These are phyloP conservation scores for Micoletzkya japonica DNA, from an alignment of 2,888 invertebrate species.

Conservation along the genomic window DNA sequence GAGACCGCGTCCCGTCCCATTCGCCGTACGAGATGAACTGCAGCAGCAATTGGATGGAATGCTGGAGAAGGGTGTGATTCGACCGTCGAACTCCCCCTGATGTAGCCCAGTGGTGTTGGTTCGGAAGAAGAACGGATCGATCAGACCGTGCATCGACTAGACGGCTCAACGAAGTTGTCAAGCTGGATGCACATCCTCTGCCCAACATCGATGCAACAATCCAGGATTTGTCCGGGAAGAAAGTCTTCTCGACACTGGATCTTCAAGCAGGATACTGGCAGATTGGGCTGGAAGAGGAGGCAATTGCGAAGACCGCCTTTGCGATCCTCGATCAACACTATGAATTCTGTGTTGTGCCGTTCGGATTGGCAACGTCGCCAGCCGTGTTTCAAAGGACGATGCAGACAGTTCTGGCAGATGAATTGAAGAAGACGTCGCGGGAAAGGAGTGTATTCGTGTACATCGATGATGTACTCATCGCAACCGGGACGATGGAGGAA, in stretches of 20 bases:
- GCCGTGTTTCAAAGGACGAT: slow-evolving; percentile 52
- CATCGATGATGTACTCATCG: slow-evolving; percentile 43
- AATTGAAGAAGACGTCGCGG: slow-evolving; percentile 14
- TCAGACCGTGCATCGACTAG: slow-evolving; percentile 49
- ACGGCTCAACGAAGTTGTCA: slow-evolving; percentile 36
- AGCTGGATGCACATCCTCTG: slow-evolving; percentile 41
- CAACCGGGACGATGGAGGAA: neutral
- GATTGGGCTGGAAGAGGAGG: slow-evolving; percentile 34
- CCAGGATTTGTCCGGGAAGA: slow-evolving; percentile 31
- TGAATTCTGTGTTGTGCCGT: slow-evolving; percentile 49
- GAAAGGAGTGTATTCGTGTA: slow-evolving; percentile 32
- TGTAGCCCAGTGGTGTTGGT: slow-evolving; percentile 33
- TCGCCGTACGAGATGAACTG: slow-evolving; percentile 27
- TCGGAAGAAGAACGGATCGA: slow-evolving; percentile 38
- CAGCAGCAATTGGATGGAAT: slow-evolving; percentile 23
- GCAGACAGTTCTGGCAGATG: slow-evolving; percentile 33
- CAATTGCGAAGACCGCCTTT: slow-evolving; percentile 47
- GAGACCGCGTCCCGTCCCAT: slow-evolving; percentile 25
- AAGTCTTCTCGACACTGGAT: slow-evolving; percentile 40
- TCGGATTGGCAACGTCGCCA: slow-evolving; percentile 48
- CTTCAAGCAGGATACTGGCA: slow-evolving; percentile 48
- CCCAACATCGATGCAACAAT: slow-evolving; percentile 39
- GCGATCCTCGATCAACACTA: slow-evolving; percentile 37
- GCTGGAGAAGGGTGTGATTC: slow-evolving; percentile 28
- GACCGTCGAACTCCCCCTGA: slow-evolving; percentile 28